phyloP scores from a whole-genome alignment of 30 jellyfish, hydroid and myxozoan species.

The Mastigias papua region DNA sequence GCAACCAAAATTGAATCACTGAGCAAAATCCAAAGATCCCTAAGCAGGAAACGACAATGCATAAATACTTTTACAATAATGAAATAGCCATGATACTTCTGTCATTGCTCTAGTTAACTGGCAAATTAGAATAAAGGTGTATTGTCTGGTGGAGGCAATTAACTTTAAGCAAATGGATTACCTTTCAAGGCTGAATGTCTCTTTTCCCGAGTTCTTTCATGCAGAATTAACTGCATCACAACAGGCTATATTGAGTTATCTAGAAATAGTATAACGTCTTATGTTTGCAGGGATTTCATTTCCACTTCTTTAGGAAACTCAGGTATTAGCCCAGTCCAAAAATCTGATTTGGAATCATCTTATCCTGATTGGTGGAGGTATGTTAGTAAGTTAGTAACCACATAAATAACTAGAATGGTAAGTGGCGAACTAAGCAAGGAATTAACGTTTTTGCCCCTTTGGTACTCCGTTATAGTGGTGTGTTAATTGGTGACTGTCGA shows the following conservation, averaged over 20 bases:
- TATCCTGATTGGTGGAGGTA: too few species aligned
- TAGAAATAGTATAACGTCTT: not conserved
- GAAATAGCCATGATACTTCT: not conserved
- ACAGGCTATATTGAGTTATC: not conserved
- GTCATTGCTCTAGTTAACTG: not conserved
- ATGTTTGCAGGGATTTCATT: not conserved
- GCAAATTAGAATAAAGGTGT: not conserved
- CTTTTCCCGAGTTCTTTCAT: not conserved
- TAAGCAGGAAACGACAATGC: conserved; percentile 19
- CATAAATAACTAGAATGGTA: too few species aligned
- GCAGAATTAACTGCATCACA: not conserved
- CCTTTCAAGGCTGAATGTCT: not conserved
- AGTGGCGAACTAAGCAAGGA: too few species aligned
- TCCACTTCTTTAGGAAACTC: not conserved
- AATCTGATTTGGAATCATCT: too few species aligned
- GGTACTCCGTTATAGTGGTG: too few species aligned
- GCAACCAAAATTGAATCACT: not conserved
- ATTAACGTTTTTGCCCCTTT: too few species aligned
- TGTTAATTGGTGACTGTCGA: too few species aligned
- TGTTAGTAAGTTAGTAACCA: not conserved
- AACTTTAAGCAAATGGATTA: not conserved
- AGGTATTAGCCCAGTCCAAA: not conserved
- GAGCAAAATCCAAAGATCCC: not conserved
- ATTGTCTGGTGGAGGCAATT: not conserved
- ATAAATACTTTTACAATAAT: not conserved